Evolutionary conservation across 2,113 vertebrate species (phyloP).

Genomic region (Cyprinodon variegatus): DNA sequence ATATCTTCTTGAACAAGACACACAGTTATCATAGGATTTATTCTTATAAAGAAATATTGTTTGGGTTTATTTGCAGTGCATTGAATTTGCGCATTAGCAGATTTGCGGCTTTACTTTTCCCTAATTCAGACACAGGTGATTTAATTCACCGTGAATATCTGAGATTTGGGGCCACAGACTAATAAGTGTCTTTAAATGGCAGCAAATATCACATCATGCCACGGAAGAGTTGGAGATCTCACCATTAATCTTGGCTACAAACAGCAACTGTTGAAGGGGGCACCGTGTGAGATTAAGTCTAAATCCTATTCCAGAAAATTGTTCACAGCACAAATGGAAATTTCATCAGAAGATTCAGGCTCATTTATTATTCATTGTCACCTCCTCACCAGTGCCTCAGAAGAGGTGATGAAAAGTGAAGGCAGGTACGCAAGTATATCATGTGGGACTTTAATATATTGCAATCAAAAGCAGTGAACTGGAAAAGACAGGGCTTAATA

Average conservation of each 20-base stretch:
- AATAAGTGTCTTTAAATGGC: slow-evolving; percentile 63
- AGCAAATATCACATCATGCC: slow-evolving; percentile 54
- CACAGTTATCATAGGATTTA: slow-evolving; percentile 11
- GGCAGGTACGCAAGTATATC: slow-evolving; percentile 71
- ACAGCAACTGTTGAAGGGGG: slow-evolving; percentile 69
- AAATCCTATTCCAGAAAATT: slow-evolving; percentile 78
- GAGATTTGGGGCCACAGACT: slow-evolving; percentile 37
- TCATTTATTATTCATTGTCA: slow-evolving; percentile 80
- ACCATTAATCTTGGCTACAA: slow-evolving; percentile 67
- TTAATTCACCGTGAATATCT: slow-evolving; percentile 40
- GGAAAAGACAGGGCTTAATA: slow-evolving; percentile 75
- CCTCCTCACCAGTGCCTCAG: slow-evolving; percentile 40
- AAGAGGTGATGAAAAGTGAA: slow-evolving; percentile 65
- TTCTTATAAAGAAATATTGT: slow-evolving; percentile 16
- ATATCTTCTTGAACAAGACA: neutral
- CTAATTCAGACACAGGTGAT: slow-evolving; percentile 18
- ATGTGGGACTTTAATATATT: slow-evolving; percentile 69
- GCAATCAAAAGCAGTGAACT: slow-evolving; percentile 68
- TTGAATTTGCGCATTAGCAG: slow-evolving; percentile 35
- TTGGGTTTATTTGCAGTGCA: slow-evolving; percentile 38
- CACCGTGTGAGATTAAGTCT: slow-evolving; percentile 70
- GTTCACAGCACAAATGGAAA: slow-evolving; percentile 77
- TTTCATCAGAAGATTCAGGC: slow-evolving; percentile 77
- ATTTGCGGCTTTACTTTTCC: slow-evolving; percentile 39
- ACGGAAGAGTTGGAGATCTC: slow-evolving; percentile 56